Evolutionary conservation across 1,140 invertebrate species (phyloP), one percentile per base, ranked within the genome.

Genomic region (Asobara japonica): DNA sequence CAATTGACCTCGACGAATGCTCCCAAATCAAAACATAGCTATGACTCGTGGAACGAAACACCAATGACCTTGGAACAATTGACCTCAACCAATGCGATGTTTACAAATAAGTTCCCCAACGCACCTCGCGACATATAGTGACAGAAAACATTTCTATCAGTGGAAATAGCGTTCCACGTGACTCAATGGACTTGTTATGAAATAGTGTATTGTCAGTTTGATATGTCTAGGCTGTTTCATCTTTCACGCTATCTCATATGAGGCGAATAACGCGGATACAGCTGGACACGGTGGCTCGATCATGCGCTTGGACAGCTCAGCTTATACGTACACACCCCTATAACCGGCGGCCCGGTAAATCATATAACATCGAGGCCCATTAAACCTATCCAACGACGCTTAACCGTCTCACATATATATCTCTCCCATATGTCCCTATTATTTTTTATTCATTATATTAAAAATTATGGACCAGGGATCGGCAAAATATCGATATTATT

Each of bases 281-380:
- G 51, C 18, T 56, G 51, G 51, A 56, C 51, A 56, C 51, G 51
- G 51, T 56, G 51, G 20, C 51, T 56, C 51, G 20, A 56, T 56
- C 51, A 56, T 56, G 18, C 51, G 51, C 51, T 56, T 27, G 51
- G 51, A 56, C 51, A 56, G 51, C 25, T 56, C 22, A 22, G 22
- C 20, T 45, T 11, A 33, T 11, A 6, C 41, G 22, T 22, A 22
- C 25, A 56, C 22, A 56, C 18, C 51, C 51, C 51, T 13, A 13
- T 38, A 38, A 51, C 48, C n/a, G n/a, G n/a, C n/a, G 16, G 11
- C 13, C 20, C 51, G 22, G 51, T 60, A 60, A 60, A 60, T 60
- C 51, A 60, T 60, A 60, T 27, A 29, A 60, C 51, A 60, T 60
- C 51, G 51, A 60, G 51, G 51, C 51, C 51, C 51, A 60, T 60